phyloP scores from a whole-genome alignment of 2,888 invertebrate species.

The Napeogenes inachia region DNA sequence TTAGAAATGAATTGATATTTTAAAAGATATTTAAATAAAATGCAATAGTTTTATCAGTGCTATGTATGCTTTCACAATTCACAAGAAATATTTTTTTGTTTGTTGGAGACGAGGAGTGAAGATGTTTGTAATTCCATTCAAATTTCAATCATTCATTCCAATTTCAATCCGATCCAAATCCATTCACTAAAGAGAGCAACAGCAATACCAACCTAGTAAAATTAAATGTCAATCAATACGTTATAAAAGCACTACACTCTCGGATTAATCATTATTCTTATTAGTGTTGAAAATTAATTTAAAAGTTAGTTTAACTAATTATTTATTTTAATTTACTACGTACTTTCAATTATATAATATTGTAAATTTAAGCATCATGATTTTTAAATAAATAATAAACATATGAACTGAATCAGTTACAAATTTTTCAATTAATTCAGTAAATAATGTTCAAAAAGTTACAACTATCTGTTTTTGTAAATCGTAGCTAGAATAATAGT shows the following conservation, averaged over 20 bases:
- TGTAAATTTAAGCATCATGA: too few species aligned
- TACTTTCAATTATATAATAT: too few species aligned
- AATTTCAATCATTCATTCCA: constrained; percentile 14
- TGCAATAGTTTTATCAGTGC: constrained; percentile 61
- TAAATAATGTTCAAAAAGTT: too few species aligned
- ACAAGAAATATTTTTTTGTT: constrained; percentile 61
- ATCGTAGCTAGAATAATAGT: neutral
- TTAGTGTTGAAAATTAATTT: too few species aligned
- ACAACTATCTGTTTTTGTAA: too few species aligned
- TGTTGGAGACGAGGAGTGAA: constrained; percentile 28
- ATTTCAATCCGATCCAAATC: constrained; percentile 10
- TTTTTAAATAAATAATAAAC: too few species aligned
- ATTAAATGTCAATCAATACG: constrained; percentile 4
- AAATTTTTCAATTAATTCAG: too few species aligned
- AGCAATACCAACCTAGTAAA: constrained; percentile 7
- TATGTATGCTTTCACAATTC: constrained; percentile 75
- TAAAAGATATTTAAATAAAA: constrained; percentile 47
- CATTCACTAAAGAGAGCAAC: constrained; percentile 4
- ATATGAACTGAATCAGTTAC: too few species aligned
- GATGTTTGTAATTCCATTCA: constrained; percentile 18
- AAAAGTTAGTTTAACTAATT: too few species aligned
- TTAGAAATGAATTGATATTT: constrained; percentile 40
- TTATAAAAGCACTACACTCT: constrained; percentile 12
- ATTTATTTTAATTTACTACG: too few species aligned
- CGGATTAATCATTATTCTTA: constrained; percentile 1